These are phyloP conservation scores for Tragopan temminckii DNA, from an alignment of 2,797 vertebrate species.

Conservation along the genomic window DNA sequence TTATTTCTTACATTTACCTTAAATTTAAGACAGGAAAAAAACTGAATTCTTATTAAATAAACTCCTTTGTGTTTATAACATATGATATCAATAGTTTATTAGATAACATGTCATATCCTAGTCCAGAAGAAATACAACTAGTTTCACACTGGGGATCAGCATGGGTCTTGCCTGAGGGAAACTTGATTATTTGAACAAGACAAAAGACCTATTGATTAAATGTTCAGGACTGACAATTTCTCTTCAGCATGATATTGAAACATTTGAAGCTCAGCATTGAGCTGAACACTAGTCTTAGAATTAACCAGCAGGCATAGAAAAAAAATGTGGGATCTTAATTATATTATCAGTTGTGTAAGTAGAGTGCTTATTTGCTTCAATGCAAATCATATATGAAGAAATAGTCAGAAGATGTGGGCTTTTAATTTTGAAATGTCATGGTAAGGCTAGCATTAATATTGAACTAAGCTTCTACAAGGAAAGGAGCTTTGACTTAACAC, in stretches of 20 bases:
- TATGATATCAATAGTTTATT: constrained; percentile 28
- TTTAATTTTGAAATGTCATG: not conserved
- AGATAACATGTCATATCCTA: constrained; percentile 37
- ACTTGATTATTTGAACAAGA: constrained; percentile 44
- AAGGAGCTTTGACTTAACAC: not conserved
- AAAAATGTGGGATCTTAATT: not conserved
- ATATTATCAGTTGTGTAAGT: not conserved
- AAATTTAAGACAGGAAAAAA: constrained; percentile 42
- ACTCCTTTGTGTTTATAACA: not conserved
- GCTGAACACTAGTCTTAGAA: constrained; percentile 38
- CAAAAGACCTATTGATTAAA: constrained; percentile 48
- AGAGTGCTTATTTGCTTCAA: not conserved
- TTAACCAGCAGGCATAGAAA: constrained; percentile 22
- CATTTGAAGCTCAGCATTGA: constrained; percentile 34
- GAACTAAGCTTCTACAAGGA: not conserved
- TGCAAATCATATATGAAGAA: not conserved
- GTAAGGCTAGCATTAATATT: not conserved
- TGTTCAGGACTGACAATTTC: not conserved
- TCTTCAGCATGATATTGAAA: not conserved
- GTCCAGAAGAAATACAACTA: constrained; percentile 29
- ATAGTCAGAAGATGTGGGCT: fast-evolving
- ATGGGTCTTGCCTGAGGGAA: constrained; percentile 32
- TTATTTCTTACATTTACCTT: not conserved
- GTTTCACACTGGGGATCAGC: constrained; percentile 5
- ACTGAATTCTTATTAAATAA: not conserved